Conservation (phyloP, 92 coral and sea anemone genomes). For the Anthopleura xanthogrammica region DNA sequence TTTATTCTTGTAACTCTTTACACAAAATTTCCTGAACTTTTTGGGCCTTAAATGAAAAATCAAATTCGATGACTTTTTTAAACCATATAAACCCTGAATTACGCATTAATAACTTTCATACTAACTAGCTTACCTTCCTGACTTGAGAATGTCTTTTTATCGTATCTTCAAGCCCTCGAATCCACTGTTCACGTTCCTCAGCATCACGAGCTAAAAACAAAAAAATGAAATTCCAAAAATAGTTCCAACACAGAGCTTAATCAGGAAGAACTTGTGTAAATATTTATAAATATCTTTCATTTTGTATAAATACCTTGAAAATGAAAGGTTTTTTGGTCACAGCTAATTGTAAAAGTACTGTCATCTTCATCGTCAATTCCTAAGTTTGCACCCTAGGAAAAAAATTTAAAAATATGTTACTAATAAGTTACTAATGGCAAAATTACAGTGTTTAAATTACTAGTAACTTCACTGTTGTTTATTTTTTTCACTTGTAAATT, state of each 20-base stretch:
- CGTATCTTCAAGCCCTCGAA: slow-evolving; percentile 84
- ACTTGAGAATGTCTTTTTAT: slow-evolving; percentile 92
- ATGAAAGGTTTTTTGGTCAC: slow-evolving; percentile 98
- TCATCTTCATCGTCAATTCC: slow-evolving; percentile 99
- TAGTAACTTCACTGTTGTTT: too few relatives aligned
- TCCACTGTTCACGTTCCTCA: slow-evolving; percentile 96
- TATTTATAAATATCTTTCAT: not conserved
- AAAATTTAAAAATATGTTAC: not conserved
- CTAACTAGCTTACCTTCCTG: slow-evolving; percentile 50
- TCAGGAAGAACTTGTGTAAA: not conserved
- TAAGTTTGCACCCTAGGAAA: slow-evolving; percentile 84
- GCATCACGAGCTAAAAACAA: slow-evolving; percentile 79
- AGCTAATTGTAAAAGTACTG: slow-evolving; percentile 94
- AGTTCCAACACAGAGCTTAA: not conserved
- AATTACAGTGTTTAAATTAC: not conserved
- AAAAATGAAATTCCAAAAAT: not conserved
- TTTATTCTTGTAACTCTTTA: too few relatives aligned
- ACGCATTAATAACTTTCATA: too few relatives aligned
- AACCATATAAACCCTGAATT: too few relatives aligned
- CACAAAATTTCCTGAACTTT: too few relatives aligned
- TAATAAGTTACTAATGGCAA: not conserved
- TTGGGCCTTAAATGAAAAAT: too few relatives aligned
- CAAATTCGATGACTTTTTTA: too few relatives aligned
- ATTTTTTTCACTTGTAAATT: too few relatives aligned
- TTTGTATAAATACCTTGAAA: slow-evolving; percentile 75